Evolutionary conservation across 2,797 vertebrate species (phyloP), one percentile per base, ranked within the genome.

Genomic region (Hemibagrus guttatus): DNA sequence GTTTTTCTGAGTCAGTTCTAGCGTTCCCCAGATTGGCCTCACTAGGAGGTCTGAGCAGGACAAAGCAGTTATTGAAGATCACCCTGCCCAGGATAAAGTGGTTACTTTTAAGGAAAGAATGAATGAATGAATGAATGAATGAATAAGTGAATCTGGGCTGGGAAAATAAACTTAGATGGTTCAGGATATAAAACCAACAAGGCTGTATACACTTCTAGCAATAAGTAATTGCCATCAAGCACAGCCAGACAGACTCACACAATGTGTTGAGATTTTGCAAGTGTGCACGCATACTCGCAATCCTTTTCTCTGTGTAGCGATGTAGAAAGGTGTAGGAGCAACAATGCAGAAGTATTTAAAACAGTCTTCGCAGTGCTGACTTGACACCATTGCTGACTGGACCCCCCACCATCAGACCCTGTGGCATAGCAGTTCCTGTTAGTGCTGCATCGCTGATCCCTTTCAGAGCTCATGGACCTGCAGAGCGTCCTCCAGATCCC

Each of bases 401-500:
- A 91, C 91, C 91, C 72, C 72, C 90, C 88, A 91, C 91, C 90
- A 90, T 89, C 92, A 85, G 88, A 88, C 91, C 92, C 89, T 39
- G 93, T 68, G 89, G 92, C 93, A 93, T 92, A 92, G 91, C 91
- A 80, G 87, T 90, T 87, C 91, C 91, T 90, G 89, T 91, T 93
- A 89, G 88, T 91, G 91, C 93, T 88, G 95, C 91, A 92, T 94
- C 93, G 90, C 87, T 93, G 92, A 92, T 87, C 93, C 93, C 93
- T 95, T 96, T 95, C 94, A 95, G 58, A 86, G 81, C 87, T 90
- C 92, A 66, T 83, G 91, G 91, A 89, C 93, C 84, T 90, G 89
- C 92, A 93, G 93, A 93, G 92, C 92, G 90, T 90, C 90, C 93
- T 90, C 88, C 93, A 95, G 94, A 95, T 95, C 93, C 94, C 91